These are phyloP conservation scores for Sinodicranocentrus sp. DNA, from an alignment of 2,888 invertebrate species.

Conservation along the genomic window DNA sequence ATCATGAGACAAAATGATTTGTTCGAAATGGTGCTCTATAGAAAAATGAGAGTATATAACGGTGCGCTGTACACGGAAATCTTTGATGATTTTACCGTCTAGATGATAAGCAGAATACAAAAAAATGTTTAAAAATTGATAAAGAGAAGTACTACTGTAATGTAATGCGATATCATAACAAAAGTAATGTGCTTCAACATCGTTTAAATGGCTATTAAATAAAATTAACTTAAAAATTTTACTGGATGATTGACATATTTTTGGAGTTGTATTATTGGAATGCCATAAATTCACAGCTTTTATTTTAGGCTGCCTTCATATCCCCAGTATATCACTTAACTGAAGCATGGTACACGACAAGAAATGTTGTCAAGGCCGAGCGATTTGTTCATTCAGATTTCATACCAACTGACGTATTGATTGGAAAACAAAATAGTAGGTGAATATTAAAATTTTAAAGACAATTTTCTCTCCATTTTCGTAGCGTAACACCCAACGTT, in stretches of 20 bases:
- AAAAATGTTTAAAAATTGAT: slow-evolving; percentile 3
- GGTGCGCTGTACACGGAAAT: slow-evolving; percentile 58
- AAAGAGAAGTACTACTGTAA: slow-evolving; percentile 24
- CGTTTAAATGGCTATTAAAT: slow-evolving; percentile 52
- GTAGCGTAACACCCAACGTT: no score
- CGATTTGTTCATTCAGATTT: no score
- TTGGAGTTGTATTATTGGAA: no score
- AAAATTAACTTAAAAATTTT: slow-evolving; percentile 38
- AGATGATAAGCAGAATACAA: slow-evolving; percentile 33
- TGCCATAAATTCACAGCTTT: no score
- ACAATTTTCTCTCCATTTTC: no score
- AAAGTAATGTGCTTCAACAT: slow-evolving; percentile 62
- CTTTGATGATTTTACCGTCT: slow-evolving; percentile 49
- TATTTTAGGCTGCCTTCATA: no score
- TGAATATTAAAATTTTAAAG: no score
- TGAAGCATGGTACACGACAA: no score
- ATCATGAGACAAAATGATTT: slow-evolving; percentile 52
- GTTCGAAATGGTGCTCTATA: slow-evolving; percentile 65
- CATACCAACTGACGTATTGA: no score
- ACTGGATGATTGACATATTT: no score
- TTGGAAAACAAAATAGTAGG: no score
- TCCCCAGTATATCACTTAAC: no score
- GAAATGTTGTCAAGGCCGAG: slow-evolving; percentile 3
- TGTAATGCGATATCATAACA: slow-evolving; percentile 55
- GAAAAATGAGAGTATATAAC: slow-evolving; percentile 55